Evolutionary conservation across 2,797 vertebrate species (phyloP).

Genomic region (Pseudomugil tenellus): DNA sequence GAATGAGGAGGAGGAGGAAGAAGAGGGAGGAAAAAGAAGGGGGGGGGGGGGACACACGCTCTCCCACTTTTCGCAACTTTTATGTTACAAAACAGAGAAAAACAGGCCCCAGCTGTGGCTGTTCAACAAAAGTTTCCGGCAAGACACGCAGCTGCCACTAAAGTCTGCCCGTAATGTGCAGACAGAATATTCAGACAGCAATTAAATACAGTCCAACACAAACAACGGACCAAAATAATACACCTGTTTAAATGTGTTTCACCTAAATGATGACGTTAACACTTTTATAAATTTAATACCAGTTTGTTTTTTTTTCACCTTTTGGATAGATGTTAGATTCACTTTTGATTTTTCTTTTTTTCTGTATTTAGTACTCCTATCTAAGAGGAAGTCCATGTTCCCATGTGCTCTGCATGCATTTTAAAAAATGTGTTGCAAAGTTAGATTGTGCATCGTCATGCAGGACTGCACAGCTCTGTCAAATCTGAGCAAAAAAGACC

Average conservation of each 20-base stretch:
- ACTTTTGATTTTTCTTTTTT: background rate
- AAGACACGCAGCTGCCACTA: constrained; percentile 26
- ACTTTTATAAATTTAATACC: constrained; percentile 2
- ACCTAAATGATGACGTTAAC: constrained; percentile 5
- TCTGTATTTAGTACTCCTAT: constrained; percentile 1
- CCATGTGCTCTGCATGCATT: constrained; percentile 26
- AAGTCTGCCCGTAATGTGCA: constrained; percentile 13
- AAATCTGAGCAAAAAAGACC: constrained; percentile 28
- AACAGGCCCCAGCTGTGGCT: constrained; percentile 53
- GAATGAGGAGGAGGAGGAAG: constrained; percentile 10
- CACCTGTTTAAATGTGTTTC: constrained; percentile 15
- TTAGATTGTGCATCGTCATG: constrained; percentile 35
- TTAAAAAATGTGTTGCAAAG: constrained; percentile 60
- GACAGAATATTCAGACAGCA: constrained; percentile 18
- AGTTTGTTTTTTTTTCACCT: background rate
- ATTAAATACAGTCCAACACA: background rate
- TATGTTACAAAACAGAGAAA: constrained; percentile 65
- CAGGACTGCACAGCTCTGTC: constrained; percentile 29
- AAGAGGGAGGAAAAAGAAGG: constrained; percentile 13
- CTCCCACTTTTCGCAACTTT: constrained; percentile 54
- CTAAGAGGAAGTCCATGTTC: constrained; percentile 1
- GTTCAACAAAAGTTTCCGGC: constrained; percentile 52
- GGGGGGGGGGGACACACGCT: too few relatives aligned
- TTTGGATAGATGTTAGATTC: constrained; percentile 6
- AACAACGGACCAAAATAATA: background rate